Evolutionary conservation across 2,113 vertebrate species (phyloP).

Genomic region (Galbula dea): DNA sequence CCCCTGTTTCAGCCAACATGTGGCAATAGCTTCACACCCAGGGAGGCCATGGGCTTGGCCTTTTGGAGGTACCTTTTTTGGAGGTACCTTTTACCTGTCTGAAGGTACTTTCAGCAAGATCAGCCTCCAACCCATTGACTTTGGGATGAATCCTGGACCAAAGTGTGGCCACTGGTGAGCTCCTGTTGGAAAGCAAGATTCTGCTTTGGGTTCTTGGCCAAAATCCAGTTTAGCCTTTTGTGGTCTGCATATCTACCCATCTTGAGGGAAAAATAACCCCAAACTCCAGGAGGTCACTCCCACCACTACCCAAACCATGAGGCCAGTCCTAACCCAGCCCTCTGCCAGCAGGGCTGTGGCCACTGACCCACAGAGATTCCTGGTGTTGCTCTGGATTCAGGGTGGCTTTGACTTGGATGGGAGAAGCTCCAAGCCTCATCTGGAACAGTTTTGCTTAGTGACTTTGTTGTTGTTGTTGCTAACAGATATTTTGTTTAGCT

Average conservation of each 20-base stretch:
- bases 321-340: background rate
- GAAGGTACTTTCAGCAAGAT: background rate
- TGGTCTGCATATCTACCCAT: background rate
- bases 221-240: background rate
- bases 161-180: background rate
- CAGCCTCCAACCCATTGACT: background rate
- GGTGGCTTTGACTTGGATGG: background rate
- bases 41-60: accelerated
- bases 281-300: background rate
- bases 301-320: background rate
- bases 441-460: background rate
- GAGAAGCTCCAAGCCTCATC: background rate
- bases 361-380: background rate
- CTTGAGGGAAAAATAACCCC: background rate
- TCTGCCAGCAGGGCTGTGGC: too few relatives aligned
- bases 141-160: background rate
- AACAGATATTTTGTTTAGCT: too few relatives aligned
- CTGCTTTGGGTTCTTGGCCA: background rate
- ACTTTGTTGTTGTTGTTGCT: too few relatives aligned
- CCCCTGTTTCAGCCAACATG: background rate
- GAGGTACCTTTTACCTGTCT: background rate
- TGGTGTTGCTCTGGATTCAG: accelerated
- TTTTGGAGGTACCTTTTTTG: too few relatives aligned
- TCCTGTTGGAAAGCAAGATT: background rate
- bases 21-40: background rate